Evolutionary conservation across 2,888 invertebrate species (phyloP).

Genomic region (Sympetrum striolatum): DNA sequence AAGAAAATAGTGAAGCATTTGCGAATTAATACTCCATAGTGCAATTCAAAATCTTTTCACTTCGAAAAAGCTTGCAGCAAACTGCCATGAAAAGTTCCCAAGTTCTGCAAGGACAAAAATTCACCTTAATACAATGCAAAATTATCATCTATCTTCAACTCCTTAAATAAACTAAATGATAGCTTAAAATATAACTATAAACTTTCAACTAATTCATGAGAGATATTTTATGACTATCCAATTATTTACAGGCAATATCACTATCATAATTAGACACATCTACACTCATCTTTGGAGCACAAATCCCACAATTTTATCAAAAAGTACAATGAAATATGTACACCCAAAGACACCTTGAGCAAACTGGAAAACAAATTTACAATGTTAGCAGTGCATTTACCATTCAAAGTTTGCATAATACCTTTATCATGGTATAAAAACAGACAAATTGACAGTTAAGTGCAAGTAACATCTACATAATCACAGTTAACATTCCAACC

Average conservation of each 20-base stretch:
- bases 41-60: too few relatives aligned
- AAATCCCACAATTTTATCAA: neutral
- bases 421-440: conserved; percentile 18
- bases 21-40: too few relatives aligned
- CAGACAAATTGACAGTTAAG: neutral
- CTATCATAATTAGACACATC: neutral
- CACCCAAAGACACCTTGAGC: neutral
- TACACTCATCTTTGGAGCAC: neutral
- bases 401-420: conserved; percentile 19
- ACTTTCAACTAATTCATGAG: too few relatives aligned
- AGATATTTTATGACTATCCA: neutral
- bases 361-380: conserved; percentile 6
- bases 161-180: too few relatives aligned
- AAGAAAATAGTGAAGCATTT: too few relatives aligned
- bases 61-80: too few relatives aligned
- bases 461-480: conserved; percentile 14
- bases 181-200: too few relatives aligned
- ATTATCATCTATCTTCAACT: too few relatives aligned
- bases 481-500: conserved; percentile 36
- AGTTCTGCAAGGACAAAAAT: too few relatives aligned
- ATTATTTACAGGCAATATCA: neutral
- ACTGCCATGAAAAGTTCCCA: too few relatives aligned
- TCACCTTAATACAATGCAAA: too few relatives aligned
- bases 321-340: neutral
- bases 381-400: conserved; percentile 7